A percentile compares a stretch with the other conserved stretches of the same genome.
Conservation (phyloP, 2,888 invertebrate genomes). For the Nezara viridula region DNA sequence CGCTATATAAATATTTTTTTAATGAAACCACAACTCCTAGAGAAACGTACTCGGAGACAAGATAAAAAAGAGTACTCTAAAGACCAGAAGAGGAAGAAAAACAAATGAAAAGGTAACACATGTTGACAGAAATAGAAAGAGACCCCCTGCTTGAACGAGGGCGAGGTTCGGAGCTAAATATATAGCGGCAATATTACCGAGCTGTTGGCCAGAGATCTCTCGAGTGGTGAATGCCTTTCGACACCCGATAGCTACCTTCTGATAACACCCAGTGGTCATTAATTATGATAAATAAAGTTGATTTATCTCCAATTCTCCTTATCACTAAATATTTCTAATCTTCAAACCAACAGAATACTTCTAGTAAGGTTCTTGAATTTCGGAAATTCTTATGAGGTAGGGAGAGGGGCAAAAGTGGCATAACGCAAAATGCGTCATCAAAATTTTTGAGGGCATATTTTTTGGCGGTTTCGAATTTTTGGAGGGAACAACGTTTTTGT, state of each 20-base stretch:
- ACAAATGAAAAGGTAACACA: constrained; percentile 5
- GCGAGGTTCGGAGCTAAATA: not conserved
- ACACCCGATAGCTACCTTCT: not conserved
- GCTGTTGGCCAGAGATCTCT: not conserved
- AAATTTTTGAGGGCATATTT: too few species aligned
- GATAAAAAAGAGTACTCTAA: not conserved
- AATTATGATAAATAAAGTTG: not conserved
- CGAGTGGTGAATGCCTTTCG: not conserved
- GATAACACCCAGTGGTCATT: not conserved
- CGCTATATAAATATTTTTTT: not conserved
- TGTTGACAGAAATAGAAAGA: not conserved
- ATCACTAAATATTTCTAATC: not conserved
- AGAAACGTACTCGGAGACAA: not conserved
- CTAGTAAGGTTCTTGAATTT: too few species aligned
- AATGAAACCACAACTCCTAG: not conserved
- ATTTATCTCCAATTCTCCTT: not conserved
- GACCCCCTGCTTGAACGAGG: not conserved
- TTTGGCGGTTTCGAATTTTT: too few species aligned
- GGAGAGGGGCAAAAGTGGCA: too few species aligned
- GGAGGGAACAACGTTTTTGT: too few species aligned
- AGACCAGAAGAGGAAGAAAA: constrained; percentile 25
- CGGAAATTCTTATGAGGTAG: too few species aligned
- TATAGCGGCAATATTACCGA: not conserved
- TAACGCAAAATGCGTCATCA: too few species aligned
- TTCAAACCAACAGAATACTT: not conserved